Evolutionary conservation across 2,113 vertebrate genomes (phyloP), one percentile per base, ranked within the genome.

Genomic region (Acanthochromis polyacanthus): DNA sequence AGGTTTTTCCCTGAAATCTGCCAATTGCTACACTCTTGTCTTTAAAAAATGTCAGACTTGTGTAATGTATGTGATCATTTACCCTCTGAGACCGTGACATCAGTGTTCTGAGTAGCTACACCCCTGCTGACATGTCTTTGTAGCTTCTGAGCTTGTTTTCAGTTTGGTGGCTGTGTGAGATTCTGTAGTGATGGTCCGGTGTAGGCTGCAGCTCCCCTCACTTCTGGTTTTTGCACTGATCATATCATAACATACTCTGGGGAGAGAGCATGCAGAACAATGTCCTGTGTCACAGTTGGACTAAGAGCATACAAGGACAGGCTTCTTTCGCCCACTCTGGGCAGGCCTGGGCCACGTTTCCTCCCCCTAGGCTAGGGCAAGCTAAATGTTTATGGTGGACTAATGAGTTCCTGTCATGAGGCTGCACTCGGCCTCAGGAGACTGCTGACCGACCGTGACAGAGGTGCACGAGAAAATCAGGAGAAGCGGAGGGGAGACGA

Each of bases 341-440:
- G 59, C 72, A 71, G 75, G 64, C 71, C 50, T 20, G 12, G 32
- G 56, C 75, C 74, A 45, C 28, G 16, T 81, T 77, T 81, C 73
- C 57, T 73, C 57, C 78, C 84, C 50, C 56, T 32, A 61, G 78
- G 84, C 85, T 82, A 81, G 85, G 75, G 88, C 80, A 76, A 86
- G 90, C 75, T 88, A 88, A 88, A 89, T 93, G 89, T 94, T 94
- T 93, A 92, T 86, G 85, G 91, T 84, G 75, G 82, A 77, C 88
- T 95, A 93, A 95, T 93, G 92, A 93, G 91, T 90, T 93, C 84
- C 91, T 92, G 90, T 92, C 86, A 91, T 86, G 85, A 83, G 89
- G 81, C 82, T 1, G 66, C 74, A 72, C 69, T 80, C 61, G 52
- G 84, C 86, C 82, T 82, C 80, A 59, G 88, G 85, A 87, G 71